These are phyloP conservation scores for Poecile atricapillus DNA, from an alignment of 2,113 vertebrate genomes.

Conservation along the genomic window DNA sequence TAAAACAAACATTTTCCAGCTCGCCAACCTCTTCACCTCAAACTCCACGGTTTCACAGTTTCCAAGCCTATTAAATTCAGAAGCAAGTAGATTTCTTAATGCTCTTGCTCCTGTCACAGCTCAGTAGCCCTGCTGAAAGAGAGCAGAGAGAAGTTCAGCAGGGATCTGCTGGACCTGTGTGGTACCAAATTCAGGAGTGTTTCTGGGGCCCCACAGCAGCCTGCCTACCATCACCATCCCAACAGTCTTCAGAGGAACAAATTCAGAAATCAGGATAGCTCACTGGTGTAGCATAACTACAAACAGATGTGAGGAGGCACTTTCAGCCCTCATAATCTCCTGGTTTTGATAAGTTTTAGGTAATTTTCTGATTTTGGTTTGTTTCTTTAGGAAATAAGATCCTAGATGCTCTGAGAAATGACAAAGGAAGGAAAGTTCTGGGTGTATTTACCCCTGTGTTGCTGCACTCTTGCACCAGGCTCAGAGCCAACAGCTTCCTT, in stretches of 20 bases:
- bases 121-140: neutral
- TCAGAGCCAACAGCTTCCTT: neutral
- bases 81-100: neutral
- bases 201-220: neutral
- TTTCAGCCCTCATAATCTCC: neutral
- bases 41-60: neutral
- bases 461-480: neutral
- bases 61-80: neutral
- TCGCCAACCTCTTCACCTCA: neutral
- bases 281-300: neutral
- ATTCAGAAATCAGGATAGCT: neutral
- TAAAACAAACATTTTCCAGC: neutral
- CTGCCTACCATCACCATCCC: neutral
- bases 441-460: neutral
- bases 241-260: neutral
- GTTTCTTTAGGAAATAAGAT: neutral
- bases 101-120: neutral
- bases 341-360: neutral
- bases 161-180: neutral
- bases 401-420: neutral
- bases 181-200: neutral
- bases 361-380: neutral
- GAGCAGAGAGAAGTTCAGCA: neutral
- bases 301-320: neutral
- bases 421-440: neutral